Percentiles rank a stretch among this genome's conserved stretches.
phyloP scores from a whole-genome alignment of 2,797 vertebrate genomes.

The Pterois miles region DNA sequence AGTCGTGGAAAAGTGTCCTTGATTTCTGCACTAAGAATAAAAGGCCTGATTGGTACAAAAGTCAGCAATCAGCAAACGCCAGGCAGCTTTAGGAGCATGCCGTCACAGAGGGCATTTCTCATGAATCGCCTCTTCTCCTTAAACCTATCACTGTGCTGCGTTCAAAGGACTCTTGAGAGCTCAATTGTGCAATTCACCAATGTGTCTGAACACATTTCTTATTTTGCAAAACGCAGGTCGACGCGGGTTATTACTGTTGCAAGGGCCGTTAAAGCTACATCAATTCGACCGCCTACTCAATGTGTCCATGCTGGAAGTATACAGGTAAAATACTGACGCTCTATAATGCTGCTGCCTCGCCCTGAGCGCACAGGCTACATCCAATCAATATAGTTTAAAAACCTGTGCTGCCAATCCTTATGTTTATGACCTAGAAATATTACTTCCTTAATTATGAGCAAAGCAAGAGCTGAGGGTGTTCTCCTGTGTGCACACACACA shows the following conservation, averaged over 20 bases:
- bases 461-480: conserved; percentile 42
- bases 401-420: conserved; percentile 55
- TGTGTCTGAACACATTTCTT: conserved; percentile 43
- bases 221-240: conserved; percentile 47
- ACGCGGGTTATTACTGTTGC: conserved; percentile 53
- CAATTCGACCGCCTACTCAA: conserved; percentile 43
- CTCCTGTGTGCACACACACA: background rate
- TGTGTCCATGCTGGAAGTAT: conserved; percentile 29
- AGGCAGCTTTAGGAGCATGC: background rate
- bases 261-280: conserved; percentile 50
- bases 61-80: background rate
- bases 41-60: background rate
- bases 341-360: conserved; percentile 34
- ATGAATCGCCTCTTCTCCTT: conserved; percentile 36
- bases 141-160: conserved; percentile 25
- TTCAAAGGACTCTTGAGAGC: conserved; percentile 26
- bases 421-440: conserved; percentile 72
- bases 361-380: conserved; percentile 37
- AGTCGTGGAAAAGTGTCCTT: background rate
- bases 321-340: conserved; percentile 59
- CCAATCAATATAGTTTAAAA: conserved; percentile 68
- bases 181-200: conserved; percentile 37
- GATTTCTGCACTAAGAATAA: background rate
- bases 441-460: conserved; percentile 66
- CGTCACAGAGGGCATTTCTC: conserved; percentile 13